Base-by-base conservation (phyloP, 2,888 invertebrate species). In the Ditylenchus weischeri region DNA sequence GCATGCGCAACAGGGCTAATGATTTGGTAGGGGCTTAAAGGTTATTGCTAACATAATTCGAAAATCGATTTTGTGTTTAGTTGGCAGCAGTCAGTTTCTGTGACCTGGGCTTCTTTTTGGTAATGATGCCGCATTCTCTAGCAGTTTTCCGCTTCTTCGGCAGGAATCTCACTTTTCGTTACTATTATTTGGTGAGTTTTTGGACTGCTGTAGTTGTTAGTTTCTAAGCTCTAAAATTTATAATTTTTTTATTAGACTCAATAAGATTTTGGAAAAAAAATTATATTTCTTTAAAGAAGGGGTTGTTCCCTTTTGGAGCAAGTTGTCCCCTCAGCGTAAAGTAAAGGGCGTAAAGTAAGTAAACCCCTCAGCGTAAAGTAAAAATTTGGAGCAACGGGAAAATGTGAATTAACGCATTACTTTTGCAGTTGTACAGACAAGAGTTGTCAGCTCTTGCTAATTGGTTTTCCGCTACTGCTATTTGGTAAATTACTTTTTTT, bases 381-480 rank as follows among this genome's bases (percentile, higher is more conserved):
- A n/a, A n/a, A n/a, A n/a, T n/a, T n/a, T n/a, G n/a, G 29, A 4
- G 29, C 5, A 29, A 29, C 29, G 29, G 3, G 29, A 2, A 4
- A 5, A 5, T 29, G 5, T 29, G 29, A 2, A 29, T 29, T 29
- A 29, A 29, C 2, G 5, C 29, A 29, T 4, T 5, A 29, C 29
- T 29, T 62, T 48, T 60, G 60, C 43, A 43, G 43, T 61, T 67
- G 29, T 73, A 76, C 57, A 72, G 75, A 57, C 76, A 77, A 65
- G 78, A 80, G 69, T 73, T 82, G 29, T 76, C 77, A 0, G 81
- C 80, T 23, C 71, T 81, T 10, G 80, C 79, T 3, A 81, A 81
- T 65, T 81, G 81, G 81, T 75, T 79, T 74, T 79, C 79, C 43
- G 81, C 81, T 4, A 76, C 76, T 7, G 79, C 81, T 21, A 82